phyloP scores from a whole-genome alignment of 2,888 invertebrate genomes.

The Chelonus formosanus region DNA sequence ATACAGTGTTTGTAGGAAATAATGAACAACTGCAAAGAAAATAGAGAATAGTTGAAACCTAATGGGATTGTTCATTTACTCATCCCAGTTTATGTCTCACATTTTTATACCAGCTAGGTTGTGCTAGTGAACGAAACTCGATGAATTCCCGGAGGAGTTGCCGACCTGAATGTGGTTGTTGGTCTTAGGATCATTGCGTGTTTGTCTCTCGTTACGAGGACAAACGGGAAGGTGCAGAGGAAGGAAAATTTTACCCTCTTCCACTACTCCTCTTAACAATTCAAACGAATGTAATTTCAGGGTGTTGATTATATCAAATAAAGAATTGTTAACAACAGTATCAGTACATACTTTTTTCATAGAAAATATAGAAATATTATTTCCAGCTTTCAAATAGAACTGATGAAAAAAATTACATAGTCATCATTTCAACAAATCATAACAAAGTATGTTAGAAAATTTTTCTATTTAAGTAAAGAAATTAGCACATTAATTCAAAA shows the following conservation, averaged over 20 bases:
- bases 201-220: conserved; percentile 17
- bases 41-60: conserved; percentile 6
- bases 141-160: conserved; percentile 16
- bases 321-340: background rate
- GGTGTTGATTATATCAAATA: background rate
- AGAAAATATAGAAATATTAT: too few species aligned
- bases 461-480: too few species aligned
- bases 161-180: conserved; percentile 7
- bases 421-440: too few species aligned
- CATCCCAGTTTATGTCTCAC: conserved; percentile 7
- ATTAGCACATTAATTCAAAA: too few species aligned
- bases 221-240: conserved; percentile 1
- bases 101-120: conserved; percentile 2
- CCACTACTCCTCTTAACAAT: background rate
- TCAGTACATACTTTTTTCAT: too few species aligned
- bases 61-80: conserved; percentile 10
- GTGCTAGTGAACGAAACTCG: conserved; percentile 8
- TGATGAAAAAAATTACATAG: too few species aligned
- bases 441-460: too few species aligned
- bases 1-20: background rate
- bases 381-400: too few species aligned
- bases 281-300: background rate
- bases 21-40: conserved; percentile 2
- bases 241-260: background rate
- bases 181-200: conserved; percentile 15